Evolutionary conservation across 2,797 vertebrate genomes (phyloP).

Genomic region (Sebastes jordani): DNA sequence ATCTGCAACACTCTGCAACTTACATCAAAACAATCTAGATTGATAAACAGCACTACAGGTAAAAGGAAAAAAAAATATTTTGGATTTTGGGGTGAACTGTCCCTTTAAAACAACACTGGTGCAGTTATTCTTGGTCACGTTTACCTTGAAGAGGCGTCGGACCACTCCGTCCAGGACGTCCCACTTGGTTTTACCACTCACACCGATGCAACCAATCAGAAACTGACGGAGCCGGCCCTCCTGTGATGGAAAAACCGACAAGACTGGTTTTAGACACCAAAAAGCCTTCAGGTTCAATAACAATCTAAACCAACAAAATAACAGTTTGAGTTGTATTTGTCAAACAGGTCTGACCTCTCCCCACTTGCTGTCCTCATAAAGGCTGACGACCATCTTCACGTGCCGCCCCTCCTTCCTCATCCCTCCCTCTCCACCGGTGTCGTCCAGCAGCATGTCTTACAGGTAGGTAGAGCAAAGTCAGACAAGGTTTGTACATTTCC

Average conservation of each 20-base stretch:
- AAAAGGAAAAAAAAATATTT: neutral
- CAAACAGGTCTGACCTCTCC: constrained; percentile 85
- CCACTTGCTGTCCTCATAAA: constrained; percentile 89
- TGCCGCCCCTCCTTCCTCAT: constrained; percentile 92
- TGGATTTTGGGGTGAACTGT: neutral
- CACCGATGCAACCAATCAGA: constrained; percentile 96
- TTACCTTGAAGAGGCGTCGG: constrained; percentile 93
- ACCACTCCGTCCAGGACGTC: constrained; percentile 97
- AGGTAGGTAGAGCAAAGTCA: constrained; percentile 22
- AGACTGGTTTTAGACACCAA: neutral
- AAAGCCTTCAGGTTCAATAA: neutral
- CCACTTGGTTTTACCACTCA: constrained; percentile 99
- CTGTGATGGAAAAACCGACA: constrained; percentile 65
- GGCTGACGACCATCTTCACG: constrained; percentile 93
- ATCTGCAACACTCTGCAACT: too few relatives aligned
- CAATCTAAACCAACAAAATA: neutral
- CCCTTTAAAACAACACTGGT: neutral
- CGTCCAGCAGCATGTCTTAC: constrained; percentile 95
- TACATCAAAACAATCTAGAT: too few relatives aligned
- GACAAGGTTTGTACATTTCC: neutral
- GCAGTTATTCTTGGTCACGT: neutral
- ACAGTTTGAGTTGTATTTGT: too few relatives aligned
- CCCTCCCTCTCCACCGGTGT: constrained; percentile 87
- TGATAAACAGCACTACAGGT: too few relatives aligned
- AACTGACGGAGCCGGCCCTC: constrained; percentile 86